Evolutionary conservation across 2,888 invertebrate species (phyloP).

Genomic region (Ernsta delagoae): DNA sequence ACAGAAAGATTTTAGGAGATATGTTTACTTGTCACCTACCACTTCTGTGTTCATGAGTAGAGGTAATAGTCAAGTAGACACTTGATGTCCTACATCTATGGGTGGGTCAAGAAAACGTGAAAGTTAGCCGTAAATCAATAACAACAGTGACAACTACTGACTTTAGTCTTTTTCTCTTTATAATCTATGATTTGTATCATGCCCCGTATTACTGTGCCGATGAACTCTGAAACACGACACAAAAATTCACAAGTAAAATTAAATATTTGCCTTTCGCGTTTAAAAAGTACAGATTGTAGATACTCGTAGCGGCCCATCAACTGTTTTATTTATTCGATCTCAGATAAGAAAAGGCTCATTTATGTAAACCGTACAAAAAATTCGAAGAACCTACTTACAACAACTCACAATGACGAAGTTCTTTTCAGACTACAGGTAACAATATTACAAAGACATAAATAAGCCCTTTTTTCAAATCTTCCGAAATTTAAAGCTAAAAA

Average conservation of each 20-base stretch:
- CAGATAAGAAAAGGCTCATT: neutral
- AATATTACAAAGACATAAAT: neutral
- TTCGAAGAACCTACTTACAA: too few relatives aligned
- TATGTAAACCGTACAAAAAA: neutral
- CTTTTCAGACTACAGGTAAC: neutral
- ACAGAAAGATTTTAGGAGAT: too few relatives aligned
- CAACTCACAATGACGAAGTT: neutral
- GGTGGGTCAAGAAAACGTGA: too few relatives aligned
- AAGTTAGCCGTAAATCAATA: too few relatives aligned
- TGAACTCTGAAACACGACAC: neutral
- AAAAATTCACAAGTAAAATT: neutral
- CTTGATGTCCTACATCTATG: too few relatives aligned
- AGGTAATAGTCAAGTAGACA: too few relatives aligned
- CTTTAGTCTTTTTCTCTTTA: too few relatives aligned
- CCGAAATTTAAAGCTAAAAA: neutral
- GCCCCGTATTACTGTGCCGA: neutral
- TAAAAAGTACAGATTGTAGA: neutral
- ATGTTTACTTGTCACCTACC: too few relatives aligned
- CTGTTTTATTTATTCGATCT: slow-evolving; percentile 1
- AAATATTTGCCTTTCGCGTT: neutral
- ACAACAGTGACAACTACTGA: too few relatives aligned
- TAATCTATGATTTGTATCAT: neutral
- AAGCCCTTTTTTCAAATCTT: neutral
- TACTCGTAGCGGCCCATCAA: neutral
- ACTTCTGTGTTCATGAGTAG: too few relatives aligned